Evolutionary conservation across 2,888 invertebrate genomes (phyloP), one percentile per base, ranked within the genome.

Genomic region (Ophion ellenae): DNA sequence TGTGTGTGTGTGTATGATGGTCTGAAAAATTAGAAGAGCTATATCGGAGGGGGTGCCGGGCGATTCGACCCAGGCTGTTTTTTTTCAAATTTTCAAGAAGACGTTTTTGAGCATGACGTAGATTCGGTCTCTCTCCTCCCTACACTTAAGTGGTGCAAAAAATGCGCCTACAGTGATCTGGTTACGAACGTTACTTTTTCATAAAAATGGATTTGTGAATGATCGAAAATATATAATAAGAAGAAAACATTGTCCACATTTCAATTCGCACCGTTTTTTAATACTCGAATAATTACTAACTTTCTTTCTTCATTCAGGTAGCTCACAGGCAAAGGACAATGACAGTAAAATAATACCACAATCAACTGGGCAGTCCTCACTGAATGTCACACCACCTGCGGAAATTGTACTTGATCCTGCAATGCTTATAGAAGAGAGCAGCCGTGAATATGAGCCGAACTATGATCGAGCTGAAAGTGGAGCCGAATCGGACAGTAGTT

Each of bases 401-500:
- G 32, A 66, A 66, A 32, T 66, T 66, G 17, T 32, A 66, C 66
- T 66, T 28, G 66, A 66, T 32, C 32, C 66, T 32, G 66, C 71
- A 71, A 57, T 71, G 57, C 71, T 71, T 57, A 71, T 57, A 53
- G 71, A 71, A 71, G 69, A 45, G 20, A 45, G 71, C 53, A 57
- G 53, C 71, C 57, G 71, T 71, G 71, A 24, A 71, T 71, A 2
- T 32, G 71, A 71, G 32, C 57, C 57, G 71, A 71, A 71, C 32
- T 24, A 57, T 57, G 57, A 57, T 71, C 71, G 17, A 71, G 36
- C 24, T 14, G 57, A 57, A 71, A 57, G 57, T 57, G 71, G 47
- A 28, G 53, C 47, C 71, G 53, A 71, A 53, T 71, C 71, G 57
- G 71, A 71, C 71, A 28, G 53, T 28, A 71, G 71, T 71, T 71